A percentile compares a stretch with the other conserved stretches of the same genome.
Evolutionary conservation across 2,888 invertebrate genomes (phyloP).

Genomic region (Cryptops parisi): DNA sequence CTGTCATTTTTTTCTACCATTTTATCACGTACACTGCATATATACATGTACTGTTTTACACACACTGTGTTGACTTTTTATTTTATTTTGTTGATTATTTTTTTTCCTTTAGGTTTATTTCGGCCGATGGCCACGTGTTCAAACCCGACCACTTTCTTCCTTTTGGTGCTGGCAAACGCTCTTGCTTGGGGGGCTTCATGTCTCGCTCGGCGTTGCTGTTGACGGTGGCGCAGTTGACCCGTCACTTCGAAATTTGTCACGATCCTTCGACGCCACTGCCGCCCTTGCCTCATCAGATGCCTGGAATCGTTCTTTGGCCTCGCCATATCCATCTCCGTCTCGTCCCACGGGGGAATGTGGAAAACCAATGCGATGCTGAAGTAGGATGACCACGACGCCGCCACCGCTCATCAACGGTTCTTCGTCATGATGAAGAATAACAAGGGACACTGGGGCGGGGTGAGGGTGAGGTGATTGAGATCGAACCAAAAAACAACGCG

Average conservation of each 20-base stretch:
- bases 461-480: too few relatives aligned
- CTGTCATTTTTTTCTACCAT: too few relatives aligned
- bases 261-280: not conserved
- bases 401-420: too few relatives aligned
- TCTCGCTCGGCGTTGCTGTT: constrained; percentile 54
- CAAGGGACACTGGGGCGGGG: too few relatives aligned
- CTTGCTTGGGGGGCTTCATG: constrained; percentile 68
- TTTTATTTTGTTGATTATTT: not conserved
- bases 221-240: constrained; percentile 53
- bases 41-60: too few relatives aligned
- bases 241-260: constrained; percentile 45
- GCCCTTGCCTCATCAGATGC: not conserved
- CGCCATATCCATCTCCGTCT: not conserved
- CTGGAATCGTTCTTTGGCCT: constrained; percentile 1
- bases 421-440: too few relatives aligned
- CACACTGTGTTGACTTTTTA: too few relatives aligned
- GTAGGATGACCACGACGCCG: too few relatives aligned
- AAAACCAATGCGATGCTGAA: too few relatives aligned
- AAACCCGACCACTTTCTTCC: constrained; percentile 64
- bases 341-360: too few relatives aligned
- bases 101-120: constrained; percentile 13
- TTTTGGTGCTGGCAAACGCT: constrained; percentile 72
- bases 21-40: too few relatives aligned
- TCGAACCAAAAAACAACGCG: too few relatives aligned
- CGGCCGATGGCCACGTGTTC: constrained; percentile 35